Evolutionary conservation across 2,888 invertebrate species (phyloP).

Genomic region (Hypercompe scribonia): DNA sequence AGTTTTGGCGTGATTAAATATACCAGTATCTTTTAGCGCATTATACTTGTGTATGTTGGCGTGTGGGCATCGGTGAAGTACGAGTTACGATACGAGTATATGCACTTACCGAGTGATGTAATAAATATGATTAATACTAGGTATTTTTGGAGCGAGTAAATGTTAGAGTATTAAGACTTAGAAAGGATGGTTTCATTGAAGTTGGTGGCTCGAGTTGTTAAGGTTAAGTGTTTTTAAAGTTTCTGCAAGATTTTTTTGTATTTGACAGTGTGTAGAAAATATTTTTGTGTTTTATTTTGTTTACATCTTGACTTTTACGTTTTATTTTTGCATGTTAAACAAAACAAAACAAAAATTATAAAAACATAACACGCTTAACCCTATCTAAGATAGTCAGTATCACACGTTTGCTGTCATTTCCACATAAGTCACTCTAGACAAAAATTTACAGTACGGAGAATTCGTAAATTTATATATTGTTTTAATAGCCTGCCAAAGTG

Average conservation of each 20-base stretch:
- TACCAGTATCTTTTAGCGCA: slow-evolving; percentile 38
- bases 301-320: background rate
- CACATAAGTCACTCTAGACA: no score
- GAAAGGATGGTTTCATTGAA: no score
- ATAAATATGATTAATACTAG: background rate
- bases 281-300: background rate
- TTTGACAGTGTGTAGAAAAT: background rate
- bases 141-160: background rate
- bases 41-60: slow-evolving; percentile 1
- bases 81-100: slow-evolving; percentile 10
- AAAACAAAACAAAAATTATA: no score
- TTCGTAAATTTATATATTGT: no score
- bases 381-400: no score
- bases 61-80: background rate
- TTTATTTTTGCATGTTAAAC: no score
- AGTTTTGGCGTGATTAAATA: slow-evolving; percentile 56
- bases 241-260: background rate
- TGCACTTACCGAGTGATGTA: slow-evolving; percentile 2
- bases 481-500: no score
- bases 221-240: background rate
- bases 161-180: no score
- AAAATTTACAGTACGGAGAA: no score
- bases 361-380: no score
- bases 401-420: no score
- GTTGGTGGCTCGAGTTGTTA: no score